Evolutionary conservation across 2,113 vertebrate genomes (phyloP), one percentile per base, ranked within the genome.

Genomic region (Gymnocephalus cernua): DNA sequence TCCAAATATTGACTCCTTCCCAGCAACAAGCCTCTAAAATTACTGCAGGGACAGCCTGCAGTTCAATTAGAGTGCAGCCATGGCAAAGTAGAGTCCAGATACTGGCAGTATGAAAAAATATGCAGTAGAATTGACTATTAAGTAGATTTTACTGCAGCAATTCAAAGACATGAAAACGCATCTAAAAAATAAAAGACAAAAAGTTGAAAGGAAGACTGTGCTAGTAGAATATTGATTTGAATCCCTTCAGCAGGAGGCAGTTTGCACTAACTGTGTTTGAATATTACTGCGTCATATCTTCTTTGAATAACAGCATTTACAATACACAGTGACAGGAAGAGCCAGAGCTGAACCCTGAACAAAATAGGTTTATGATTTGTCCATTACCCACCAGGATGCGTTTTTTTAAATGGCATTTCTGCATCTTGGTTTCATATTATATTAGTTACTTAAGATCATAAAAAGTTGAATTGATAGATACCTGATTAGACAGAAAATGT

Each of bases 1-100:
- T 84, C 74, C 76, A 85, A 86, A 84, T 85, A 88, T 86, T 83
- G 81, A 83, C 76, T 76, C 11, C 14, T 80, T 86, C 54, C 21
- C 13, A 53, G 48, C 41, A 78, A 70, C 51, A 75, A 25, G 23
- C 29, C 61, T 75, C 45, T 69, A 23, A 73, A 73, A 68, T 67
- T 13, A 76, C 79, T 64, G 51, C 76, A 76, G 79, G 73, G 73
- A 82, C 48, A 50, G 32, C 15, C 7, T 80, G 64, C 50, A 48
- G 44, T 83, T 62, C 74, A 88, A 71, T 80, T 77, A 84, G 41
- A 77, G 48, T 53, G 58, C 47, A 57, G 47, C 41, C 29, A 27
- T 12, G 14, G 69, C 9, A 74, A 45, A 71, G 35, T 54, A 18
- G 62, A 67, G 38, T n/a, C 51, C 9, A 16, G 23, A 62, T 62